These are phyloP conservation scores for Dinomys branickii DNA, from an alignment of 2,113 vertebrate species.

Conservation along the genomic window DNA sequence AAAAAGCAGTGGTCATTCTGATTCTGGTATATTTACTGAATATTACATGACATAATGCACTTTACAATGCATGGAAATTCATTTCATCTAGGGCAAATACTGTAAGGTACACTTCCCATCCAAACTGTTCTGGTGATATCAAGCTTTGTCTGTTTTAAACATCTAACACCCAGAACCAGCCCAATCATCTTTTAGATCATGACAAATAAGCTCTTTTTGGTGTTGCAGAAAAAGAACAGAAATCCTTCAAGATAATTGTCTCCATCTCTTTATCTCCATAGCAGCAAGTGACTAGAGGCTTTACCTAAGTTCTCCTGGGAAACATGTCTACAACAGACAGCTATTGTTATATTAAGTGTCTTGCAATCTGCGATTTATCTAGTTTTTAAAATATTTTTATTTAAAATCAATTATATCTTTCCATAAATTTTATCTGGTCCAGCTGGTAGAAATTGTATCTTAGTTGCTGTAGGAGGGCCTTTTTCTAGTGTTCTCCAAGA, in stretches of 20 bases:
- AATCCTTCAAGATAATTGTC: background rate
- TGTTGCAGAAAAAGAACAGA: background rate
- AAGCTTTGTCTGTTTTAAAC: background rate
- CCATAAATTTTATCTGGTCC: background rate
- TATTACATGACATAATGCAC: background rate
- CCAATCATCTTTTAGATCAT: background rate
- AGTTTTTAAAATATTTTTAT: background rate
- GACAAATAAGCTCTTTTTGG: background rate
- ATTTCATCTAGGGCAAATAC: conserved; percentile 4
- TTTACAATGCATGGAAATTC: background rate
- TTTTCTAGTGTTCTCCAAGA: background rate
- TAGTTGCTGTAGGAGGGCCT: background rate
- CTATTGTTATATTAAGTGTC: background rate
- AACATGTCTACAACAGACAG: background rate
- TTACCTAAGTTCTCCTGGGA: background rate
- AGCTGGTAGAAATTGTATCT: background rate
- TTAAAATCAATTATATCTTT: background rate
- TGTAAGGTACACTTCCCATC: background rate
- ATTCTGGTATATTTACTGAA: background rate
- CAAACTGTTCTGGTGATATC: background rate
- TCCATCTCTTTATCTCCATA: background rate
- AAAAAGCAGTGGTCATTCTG: background rate
- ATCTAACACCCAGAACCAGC: background rate
- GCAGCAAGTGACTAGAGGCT: background rate
- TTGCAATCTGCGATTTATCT: background rate